phyloP scores from a whole-genome alignment of 1,140 invertebrate genomes.

The Bombus huntii region DNA sequence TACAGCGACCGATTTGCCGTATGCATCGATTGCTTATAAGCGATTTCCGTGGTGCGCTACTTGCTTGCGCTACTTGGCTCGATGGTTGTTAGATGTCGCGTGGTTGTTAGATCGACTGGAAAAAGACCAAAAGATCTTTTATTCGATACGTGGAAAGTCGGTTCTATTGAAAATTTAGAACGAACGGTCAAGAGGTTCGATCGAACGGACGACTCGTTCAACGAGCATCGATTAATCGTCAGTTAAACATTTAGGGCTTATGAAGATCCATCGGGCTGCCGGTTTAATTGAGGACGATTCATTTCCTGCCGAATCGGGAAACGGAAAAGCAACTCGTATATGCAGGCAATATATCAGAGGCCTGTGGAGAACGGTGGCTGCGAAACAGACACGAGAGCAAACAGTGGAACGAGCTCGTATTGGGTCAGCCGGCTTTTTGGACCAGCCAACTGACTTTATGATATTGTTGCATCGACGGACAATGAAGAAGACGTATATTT shows the following conservation, averaged over 20 bases:
- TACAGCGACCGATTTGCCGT: not conserved
- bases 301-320: constrained; percentile 41
- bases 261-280: constrained; percentile 30
- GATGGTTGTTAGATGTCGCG: not conserved
- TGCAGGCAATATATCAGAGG: constrained; percentile 28
- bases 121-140: not conserved
- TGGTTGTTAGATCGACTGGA: too few species aligned
- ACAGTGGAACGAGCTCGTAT: constrained; percentile 18
- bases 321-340: constrained; percentile 36
- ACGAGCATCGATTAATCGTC: constrained; percentile 27
- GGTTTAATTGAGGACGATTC: constrained; percentile 40
- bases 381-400: constrained; percentile 17
- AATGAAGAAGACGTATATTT: not conserved
- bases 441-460: not conserved
- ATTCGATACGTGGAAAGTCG: not conserved
- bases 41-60: not conserved
- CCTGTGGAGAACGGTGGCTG: constrained; percentile 15
- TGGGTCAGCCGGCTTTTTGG: constrained; percentile 7
- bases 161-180: not conserved
- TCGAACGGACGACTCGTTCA: not conserved
- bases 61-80: not conserved
- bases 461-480: not conserved
- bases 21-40: not conserved
- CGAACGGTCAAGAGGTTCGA: not conserved
- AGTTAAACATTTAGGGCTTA: constrained; percentile 29